These are phyloP conservation scores for Aphaenogaster rudis DNA, from an alignment of 1,140 invertebrate genomes.

Conservation along the genomic window DNA sequence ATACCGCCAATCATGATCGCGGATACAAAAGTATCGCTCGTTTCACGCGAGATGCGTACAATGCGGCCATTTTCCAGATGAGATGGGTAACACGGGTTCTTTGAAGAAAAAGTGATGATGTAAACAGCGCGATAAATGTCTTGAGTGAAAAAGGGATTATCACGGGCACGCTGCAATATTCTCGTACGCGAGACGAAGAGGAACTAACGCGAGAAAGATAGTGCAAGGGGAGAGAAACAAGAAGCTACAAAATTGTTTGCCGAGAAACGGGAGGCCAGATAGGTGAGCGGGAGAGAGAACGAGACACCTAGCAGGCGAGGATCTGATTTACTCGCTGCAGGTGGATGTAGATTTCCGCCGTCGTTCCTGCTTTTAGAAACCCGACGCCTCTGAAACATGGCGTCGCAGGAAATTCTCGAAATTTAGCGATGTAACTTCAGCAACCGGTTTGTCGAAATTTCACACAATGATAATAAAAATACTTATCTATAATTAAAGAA, in stretches of 20 bases:
- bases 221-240: conserved; percentile 6
- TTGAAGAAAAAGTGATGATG: conserved; percentile 52
- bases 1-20: neutral
- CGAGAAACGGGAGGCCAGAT: neutral
- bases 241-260: conserved; percentile 63
- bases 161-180: conserved; percentile 51
- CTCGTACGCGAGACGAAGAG: conserved; percentile 8
- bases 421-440: conserved; percentile 3
- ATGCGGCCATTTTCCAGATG: conserved; percentile 41
- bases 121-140: conserved; percentile 51
- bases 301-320: conserved; percentile 33
- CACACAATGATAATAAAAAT: conserved; percentile 1
- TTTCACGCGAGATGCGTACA: conserved; percentile 14
- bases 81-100: conserved; percentile 28
- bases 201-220: conserved; percentile 25
- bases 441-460: conserved; percentile 36
- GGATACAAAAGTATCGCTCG: conserved; percentile 7
- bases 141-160: conserved; percentile 46
- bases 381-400: conserved; percentile 3
- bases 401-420: conserved; percentile 36
- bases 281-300: neutral
- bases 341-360: conserved; percentile 53
- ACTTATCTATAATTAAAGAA: neutral
- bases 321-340: conserved; percentile 67
- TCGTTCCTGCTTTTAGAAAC: conserved; percentile 37